A percentile compares a stretch with the other conserved stretches of the same genome.
phyloP scores from a whole-genome alignment of 2,888 invertebrate species.

The Clepsis dumicolana region DNA sequence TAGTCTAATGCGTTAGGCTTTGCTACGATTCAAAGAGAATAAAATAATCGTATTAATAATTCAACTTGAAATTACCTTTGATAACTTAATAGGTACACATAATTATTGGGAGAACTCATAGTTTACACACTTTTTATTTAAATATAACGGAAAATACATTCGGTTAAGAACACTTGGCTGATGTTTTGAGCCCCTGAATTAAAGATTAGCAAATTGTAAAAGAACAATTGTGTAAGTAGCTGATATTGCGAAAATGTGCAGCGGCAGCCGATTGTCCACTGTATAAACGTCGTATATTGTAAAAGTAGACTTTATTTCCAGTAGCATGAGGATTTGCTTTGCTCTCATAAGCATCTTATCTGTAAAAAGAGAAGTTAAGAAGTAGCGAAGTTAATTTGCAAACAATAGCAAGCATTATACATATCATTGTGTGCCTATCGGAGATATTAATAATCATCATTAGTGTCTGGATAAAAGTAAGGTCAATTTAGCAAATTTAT shows the following conservation, averaged over 20 bases:
- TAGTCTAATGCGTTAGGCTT: not conserved
- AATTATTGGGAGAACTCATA: not conserved
- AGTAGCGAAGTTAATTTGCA: not conserved
- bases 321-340: slow-evolving; percentile 60
- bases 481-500: not conserved
- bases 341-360: slow-evolving; percentile 58
- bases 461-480: not conserved
- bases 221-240: slow-evolving; percentile 70
- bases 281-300: slow-evolving; percentile 65
- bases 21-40: not conserved
- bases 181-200: slow-evolving; percentile 36
- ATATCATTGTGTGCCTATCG: not conserved
- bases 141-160: too few relatives aligned
- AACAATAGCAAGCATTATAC: not conserved
- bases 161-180: too few relatives aligned
- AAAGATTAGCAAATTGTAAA: slow-evolving; percentile 64
- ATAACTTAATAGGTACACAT: slow-evolving; percentile 1
- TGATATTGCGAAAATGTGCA: slow-evolving; percentile 61
- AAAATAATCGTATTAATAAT: not conserved
- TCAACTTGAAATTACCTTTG: not conserved
- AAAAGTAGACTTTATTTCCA: slow-evolving; percentile 61
- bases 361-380: slow-evolving; percentile 49
- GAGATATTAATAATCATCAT: not conserved
- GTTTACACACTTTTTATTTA: too few relatives aligned
- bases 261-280: slow-evolving; percentile 58